phyloP scores from a whole-genome alignment of 2,113 vertebrate species.

The Archocentrus centrarchus region DNA sequence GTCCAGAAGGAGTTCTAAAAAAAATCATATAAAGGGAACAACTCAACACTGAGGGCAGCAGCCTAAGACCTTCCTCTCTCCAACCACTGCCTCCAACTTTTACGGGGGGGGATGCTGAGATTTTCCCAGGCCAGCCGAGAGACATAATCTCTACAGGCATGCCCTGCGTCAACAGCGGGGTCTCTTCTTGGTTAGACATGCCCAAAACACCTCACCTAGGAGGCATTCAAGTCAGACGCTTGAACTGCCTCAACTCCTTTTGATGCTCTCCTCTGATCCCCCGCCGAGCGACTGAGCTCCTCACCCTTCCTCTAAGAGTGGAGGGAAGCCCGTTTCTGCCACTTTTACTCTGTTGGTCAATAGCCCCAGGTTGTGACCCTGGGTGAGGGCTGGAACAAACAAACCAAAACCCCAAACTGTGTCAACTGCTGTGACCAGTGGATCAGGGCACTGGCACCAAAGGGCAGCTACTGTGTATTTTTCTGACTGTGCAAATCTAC shows the following conservation, averaged over 20 bases:
- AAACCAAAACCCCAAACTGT: not conserved
- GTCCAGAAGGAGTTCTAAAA: too few species aligned
- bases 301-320: not conserved
- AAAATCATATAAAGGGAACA: too few species aligned
- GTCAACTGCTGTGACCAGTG: constrained; percentile 3
- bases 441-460: not conserved
- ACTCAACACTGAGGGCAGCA: not conserved
- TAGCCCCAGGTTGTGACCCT: not conserved
- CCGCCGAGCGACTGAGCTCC: not conserved
- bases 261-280: not conserved
- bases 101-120: not conserved
- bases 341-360: not conserved
- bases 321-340: not conserved
- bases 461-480: not conserved
- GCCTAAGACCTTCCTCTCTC: not conserved
- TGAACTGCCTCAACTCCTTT: not conserved
- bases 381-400: not conserved
- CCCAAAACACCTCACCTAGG: too few species aligned
- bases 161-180: too few species aligned
- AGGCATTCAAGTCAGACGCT: not conserved
- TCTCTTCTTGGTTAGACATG: too few species aligned
- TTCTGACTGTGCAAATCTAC: not conserved
- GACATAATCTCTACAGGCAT: too few species aligned
- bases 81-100: not conserved
- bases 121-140: not conserved